These are phyloP conservation scores for Noctua janthe DNA, from an alignment of 2,888 invertebrate genomes.

Conservation along the genomic window DNA sequence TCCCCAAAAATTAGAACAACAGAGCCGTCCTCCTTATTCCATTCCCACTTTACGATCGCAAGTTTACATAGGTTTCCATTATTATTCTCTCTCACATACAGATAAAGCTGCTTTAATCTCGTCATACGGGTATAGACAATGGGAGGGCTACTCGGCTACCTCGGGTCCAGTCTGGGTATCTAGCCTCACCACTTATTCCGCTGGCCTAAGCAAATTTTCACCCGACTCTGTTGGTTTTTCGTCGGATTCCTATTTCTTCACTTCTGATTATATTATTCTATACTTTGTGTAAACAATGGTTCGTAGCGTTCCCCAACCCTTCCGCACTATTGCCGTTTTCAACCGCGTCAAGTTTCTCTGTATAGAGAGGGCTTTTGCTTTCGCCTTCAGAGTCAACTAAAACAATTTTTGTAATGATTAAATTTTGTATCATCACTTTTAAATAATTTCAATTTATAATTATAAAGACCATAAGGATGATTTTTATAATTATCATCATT, in stretches of 20 bases:
- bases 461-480: not conserved
- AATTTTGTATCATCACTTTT: not conserved
- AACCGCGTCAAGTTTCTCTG: slow-evolving; percentile 71
- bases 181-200: slow-evolving; percentile 87
- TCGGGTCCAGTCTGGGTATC: slow-evolving; percentile 80
- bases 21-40: slow-evolving; percentile 45
- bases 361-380: slow-evolving; percentile 74
- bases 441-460: not conserved
- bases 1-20: slow-evolving; percentile 45
- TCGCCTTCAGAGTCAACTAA: slow-evolving; percentile 2
- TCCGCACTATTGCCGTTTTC: slow-evolving; percentile 86
- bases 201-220: slow-evolving; percentile 90
- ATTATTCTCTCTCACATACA: slow-evolving; percentile 63
- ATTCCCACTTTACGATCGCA: slow-evolving; percentile 53
- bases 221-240: slow-evolving; percentile 89
- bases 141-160: slow-evolving; percentile 60
- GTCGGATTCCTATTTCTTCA: slow-evolving; percentile 90
- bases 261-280: slow-evolving; percentile 90
- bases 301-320: slow-evolving; percentile 81
- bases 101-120: slow-evolving; percentile 69
- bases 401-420: too few species aligned
- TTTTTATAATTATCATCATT: not conserved
- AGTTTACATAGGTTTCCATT: slow-evolving; percentile 69
- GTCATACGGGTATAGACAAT: slow-evolving; percentile 81
- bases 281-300: slow-evolving; percentile 89